Evolutionary conservation across 2,888 invertebrate species (phyloP), one percentile per base, ranked within the genome.

Genomic region (Ectemnius lituratus): DNA sequence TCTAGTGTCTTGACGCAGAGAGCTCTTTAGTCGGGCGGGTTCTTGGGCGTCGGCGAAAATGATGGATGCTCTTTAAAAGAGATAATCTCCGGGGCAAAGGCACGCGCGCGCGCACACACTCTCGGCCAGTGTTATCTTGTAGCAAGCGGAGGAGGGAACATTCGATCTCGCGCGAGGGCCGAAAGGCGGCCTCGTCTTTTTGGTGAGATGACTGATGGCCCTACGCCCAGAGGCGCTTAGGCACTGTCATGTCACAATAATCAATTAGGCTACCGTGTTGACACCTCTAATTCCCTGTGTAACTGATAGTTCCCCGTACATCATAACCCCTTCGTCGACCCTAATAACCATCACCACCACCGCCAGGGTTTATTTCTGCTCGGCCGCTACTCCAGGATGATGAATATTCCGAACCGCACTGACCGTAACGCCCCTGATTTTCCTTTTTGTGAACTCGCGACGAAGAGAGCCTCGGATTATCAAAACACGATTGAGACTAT

Each of bases 281-380:
- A 88, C 87, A 83, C 76, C 84, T 67, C 85, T 87, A 87, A 86
- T 87, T 84, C 86, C 70, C 81, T 80, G 80, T 85, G 82, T 86
- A 86, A 87, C 81, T 77, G 86, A 85, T 84, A 83, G 83, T 82
- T 73, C 70, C 77, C 80, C 81, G 73, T 79, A 75, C 75, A 80
- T 83, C 84, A 84, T 86, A 87, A 87, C 84, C 85, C 85, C 79
- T 86, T 84, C 73, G 76, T 62, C 80, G 80, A 57, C 66, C 62
- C 80, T 83, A 82, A 85, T 81, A 83, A 74, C 70, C 80, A 64
- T 37, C 73, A 70, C 66, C 59, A 68, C 67, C 56, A 65, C 49
- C 37, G 63, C 59, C 18, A 28, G 56, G 47, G 70, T 74, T 75
- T 80, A 78, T 76, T 76, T 75, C 70, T 61, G 52, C 46, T 60